A percentile compares a stretch with the other conserved stretches of the same genome.
phyloP scores from a whole-genome alignment of 2,888 invertebrate genomes.

The Serripes groenlandicus region DNA sequence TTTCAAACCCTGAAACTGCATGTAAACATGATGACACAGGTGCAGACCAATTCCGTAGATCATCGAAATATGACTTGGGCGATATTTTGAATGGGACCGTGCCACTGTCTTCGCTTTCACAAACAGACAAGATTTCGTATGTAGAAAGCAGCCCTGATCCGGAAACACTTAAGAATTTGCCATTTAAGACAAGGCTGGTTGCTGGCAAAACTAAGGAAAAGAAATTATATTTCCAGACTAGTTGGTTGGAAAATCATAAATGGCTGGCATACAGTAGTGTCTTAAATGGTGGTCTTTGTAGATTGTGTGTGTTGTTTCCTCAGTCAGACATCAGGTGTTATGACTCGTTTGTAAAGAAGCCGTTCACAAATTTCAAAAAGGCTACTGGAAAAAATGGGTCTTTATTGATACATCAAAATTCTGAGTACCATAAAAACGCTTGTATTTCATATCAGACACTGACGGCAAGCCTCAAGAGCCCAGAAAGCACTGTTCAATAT shows the following conservation, averaged over 20 bases:
- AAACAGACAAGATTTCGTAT: neutral
- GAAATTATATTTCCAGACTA: neutral
- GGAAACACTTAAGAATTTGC: neutral
- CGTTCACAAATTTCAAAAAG: neutral
- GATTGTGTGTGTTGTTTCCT: neutral
- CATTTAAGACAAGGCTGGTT: neutral
- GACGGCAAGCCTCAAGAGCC: neutral
- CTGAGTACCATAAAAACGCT: neutral
- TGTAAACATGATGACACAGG: neutral
- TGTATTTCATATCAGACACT: neutral
- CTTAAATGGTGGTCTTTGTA: neutral
- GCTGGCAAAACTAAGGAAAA: slow-evolving; percentile 4
- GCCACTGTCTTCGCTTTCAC: neutral
- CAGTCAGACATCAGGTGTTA: neutral
- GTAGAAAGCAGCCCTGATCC: neutral
- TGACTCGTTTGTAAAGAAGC: neutral
- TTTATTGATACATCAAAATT: neutral
- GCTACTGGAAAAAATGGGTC: neutral
- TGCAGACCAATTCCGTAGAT: neutral
- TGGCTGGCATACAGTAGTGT: neutral
- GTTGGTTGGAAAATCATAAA: neutral
- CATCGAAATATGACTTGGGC: neutral
- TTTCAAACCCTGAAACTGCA: neutral
- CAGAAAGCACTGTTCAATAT: neutral
- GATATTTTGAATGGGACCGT: neutral